phyloP scores from a whole-genome alignment of 2,113 vertebrate species.

The Hippolais icterina region DNA sequence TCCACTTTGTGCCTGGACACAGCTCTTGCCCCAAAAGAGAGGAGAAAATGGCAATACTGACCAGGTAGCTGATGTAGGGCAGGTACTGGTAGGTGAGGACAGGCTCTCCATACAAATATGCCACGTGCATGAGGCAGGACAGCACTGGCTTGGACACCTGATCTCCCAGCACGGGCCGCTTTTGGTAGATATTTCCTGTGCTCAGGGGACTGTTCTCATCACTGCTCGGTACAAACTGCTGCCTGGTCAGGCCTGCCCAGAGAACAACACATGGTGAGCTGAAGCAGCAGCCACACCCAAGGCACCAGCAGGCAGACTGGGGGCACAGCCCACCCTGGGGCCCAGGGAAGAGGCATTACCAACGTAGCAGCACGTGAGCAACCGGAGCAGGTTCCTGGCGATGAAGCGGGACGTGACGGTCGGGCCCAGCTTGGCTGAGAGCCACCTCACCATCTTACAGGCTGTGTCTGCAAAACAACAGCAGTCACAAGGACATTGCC shows the following conservation, averaged over 20 bases:
- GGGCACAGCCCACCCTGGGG: background rate
- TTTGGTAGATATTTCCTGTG: conserved; percentile 87
- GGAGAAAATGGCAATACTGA: conserved; percentile 65
- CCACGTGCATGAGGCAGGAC: conserved; percentile 90
- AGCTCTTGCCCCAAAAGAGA: background rate
- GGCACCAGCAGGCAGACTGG: background rate
- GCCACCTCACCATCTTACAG: conserved; percentile 95
- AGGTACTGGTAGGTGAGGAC: conserved; percentile 97
- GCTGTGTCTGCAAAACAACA: conserved; percentile 85
- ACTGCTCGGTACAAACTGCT: conserved; percentile 82
- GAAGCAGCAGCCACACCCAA: background rate
- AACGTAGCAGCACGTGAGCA: conserved; percentile 93
- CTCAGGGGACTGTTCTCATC: conserved; percentile 79
- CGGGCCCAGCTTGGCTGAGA: conserved; percentile 92
- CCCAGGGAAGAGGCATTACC: conserved; percentile 71
- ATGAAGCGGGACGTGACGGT: conserved; percentile 91
- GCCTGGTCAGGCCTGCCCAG: conserved; percentile 82
- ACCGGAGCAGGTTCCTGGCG: conserved; percentile 90
- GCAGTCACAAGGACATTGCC: background rate
- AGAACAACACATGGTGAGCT: background rate
- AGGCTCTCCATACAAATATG: conserved; percentile 93
- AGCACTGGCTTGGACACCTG: conserved; percentile 88
- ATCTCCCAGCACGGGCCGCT: conserved; percentile 88
- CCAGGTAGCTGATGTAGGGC: conserved; percentile 96
- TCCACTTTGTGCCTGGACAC: background rate